Evolutionary conservation across 92 coral and sea anemone genomes (phyloP).

Genomic region (Porites evermanni): DNA sequence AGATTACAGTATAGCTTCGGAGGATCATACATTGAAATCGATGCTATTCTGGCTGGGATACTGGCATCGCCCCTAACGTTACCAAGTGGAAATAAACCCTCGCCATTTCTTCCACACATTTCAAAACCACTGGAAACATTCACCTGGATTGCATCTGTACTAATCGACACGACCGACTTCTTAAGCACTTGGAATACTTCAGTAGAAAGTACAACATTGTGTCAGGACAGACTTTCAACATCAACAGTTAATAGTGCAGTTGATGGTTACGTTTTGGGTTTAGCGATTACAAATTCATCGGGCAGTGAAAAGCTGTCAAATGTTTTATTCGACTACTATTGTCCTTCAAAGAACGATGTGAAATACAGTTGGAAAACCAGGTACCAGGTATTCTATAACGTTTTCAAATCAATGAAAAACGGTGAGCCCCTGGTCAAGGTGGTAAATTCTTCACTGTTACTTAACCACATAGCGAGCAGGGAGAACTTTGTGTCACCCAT

Average conservation of each 20-base stretch:
- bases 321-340: constrained; percentile 49
- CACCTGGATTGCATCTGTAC: constrained; percentile 13
- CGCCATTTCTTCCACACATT: background rate
- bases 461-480: background rate
- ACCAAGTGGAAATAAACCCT: background rate
- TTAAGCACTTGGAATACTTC: constrained; percentile 39
- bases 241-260: constrained; percentile 49
- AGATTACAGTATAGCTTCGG: background rate
- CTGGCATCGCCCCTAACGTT: constrained; percentile 32
- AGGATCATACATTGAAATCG: constrained; percentile 40
- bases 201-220: background rate
- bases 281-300: background rate
- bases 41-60: constrained; percentile 62
- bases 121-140: background rate
- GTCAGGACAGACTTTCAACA: constrained; percentile 13
- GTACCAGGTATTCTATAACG: constrained; percentile 14
- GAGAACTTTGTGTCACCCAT: background rate
- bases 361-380: constrained; percentile 28
- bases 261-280: constrained; percentile 62
- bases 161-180: constrained; percentile 13
- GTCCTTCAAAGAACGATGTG: constrained; percentile 20
- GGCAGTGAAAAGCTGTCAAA: constrained; percentile 44
- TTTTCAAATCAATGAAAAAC: background rate
- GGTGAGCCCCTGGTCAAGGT: background rate
- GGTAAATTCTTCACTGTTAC: background rate